Conservation (phyloP, 2,113 vertebrate species). For the Epinephelus moara region DNA sequence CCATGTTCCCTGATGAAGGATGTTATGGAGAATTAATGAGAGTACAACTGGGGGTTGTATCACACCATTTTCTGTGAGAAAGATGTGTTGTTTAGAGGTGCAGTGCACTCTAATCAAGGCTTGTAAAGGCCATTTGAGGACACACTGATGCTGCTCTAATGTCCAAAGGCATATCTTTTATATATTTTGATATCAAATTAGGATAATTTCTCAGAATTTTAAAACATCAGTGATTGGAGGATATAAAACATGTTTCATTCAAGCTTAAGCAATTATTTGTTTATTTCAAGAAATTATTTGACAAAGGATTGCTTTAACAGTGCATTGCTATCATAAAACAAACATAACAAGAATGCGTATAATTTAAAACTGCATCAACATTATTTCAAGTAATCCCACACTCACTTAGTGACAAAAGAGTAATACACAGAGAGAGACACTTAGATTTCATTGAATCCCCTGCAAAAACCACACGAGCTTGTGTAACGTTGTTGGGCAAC, state of each 20-base stretch:
- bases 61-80: not conserved
- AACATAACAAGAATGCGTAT: not conserved
- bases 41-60: slow-evolving; percentile 12
- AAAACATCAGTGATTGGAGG: not conserved
- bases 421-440: slow-evolving; percentile 26
- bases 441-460: slow-evolving; percentile 50
- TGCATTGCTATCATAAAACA: slow-evolving; percentile 5
- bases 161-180: not conserved
- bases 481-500: slow-evolving; percentile 74
- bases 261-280: slow-evolving; percentile 22
- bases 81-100: not conserved
- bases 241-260: not conserved
- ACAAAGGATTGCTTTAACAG: slow-evolving; percentile 16
- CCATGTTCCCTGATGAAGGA: slow-evolving; percentile 47
- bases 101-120: not conserved
- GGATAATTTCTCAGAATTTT: not conserved
- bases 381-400: slow-evolving; percentile 49
- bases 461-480: slow-evolving; percentile 63
- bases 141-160: not conserved
- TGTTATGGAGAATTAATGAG: slow-evolving; percentile 11
- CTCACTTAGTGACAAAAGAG: not conserved
- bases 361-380: slow-evolving; percentile 15
- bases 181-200: not conserved
- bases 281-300: slow-evolving; percentile 35
- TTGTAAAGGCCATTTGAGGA: not conserved